Conservation (phyloP, 1,140 invertebrate species). For the Rhynchophorus ferrugineus region DNA sequence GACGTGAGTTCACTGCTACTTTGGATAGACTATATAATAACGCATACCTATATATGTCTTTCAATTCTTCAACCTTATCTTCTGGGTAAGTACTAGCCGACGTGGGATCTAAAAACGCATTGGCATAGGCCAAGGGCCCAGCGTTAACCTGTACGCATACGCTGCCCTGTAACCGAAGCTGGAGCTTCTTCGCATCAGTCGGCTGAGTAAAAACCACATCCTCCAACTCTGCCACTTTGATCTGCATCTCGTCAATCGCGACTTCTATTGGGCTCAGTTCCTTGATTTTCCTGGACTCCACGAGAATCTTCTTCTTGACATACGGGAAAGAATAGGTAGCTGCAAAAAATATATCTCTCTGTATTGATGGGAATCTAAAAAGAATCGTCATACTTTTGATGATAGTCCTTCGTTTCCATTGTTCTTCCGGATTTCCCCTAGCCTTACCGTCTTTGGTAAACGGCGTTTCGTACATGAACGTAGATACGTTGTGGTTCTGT, state of each 20-base stretch:
- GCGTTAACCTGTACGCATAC: conserved; percentile 91
- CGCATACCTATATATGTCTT: conserved; percentile 76
- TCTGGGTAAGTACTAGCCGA: conserved; percentile 62
- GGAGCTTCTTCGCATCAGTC: conserved; percentile 81
- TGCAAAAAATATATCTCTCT: conserved; percentile 39
- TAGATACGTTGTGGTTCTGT: conserved; percentile 75
- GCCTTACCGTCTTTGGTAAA: conserved; percentile 79
- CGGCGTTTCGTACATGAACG: conserved; percentile 89
- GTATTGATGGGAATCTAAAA: not conserved
- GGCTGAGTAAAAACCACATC: conserved; percentile 74
- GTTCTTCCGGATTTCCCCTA: conserved; percentile 74
- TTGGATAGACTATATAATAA: too few relatives aligned
- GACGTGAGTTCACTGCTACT: too few relatives aligned
- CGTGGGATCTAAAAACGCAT: conserved; percentile 75
- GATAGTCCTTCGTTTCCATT: conserved; percentile 81
- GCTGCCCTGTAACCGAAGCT: conserved; percentile 81
- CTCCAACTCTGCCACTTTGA: conserved; percentile 71
- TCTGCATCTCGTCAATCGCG: conserved; percentile 87
- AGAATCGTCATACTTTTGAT: conserved; percentile 55
- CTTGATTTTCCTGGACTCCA: conserved; percentile 62
- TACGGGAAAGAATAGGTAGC: conserved; percentile 84
- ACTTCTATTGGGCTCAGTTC: conserved; percentile 89
- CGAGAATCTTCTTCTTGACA: conserved; percentile 78
- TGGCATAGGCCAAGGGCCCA: conserved; percentile 88
- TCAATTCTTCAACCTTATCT: conserved; percentile 76